Conservation (phyloP, 1,140 invertebrate genomes). For the Drosophila repletoides region DNA sequence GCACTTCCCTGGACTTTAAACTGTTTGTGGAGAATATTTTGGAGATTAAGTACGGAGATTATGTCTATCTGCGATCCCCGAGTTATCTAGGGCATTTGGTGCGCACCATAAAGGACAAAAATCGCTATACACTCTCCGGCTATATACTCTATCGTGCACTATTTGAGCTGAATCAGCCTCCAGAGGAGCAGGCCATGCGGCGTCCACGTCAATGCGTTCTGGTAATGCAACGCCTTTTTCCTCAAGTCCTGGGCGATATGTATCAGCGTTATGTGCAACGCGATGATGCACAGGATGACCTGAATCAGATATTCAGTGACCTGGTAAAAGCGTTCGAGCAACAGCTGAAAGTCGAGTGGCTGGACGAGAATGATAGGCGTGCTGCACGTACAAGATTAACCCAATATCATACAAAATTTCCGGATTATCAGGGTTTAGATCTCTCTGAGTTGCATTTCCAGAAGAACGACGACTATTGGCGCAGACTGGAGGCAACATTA, state of each 20-base stretch:
- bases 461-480: conserved; percentile 62
- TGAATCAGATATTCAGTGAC: conserved; percentile 52
- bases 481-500: conserved; percentile 40
- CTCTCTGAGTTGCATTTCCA: conserved; percentile 48
- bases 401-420: conserved; percentile 40
- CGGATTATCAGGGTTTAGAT: conserved; percentile 57
- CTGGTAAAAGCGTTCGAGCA: conserved; percentile 60
- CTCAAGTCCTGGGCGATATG: conserved; percentile 62
- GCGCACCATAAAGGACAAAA: conserved; percentile 28
- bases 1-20: conserved; percentile 52
- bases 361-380: conserved; percentile 60
- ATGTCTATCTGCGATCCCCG: conserved; percentile 52
- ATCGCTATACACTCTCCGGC: conserved; percentile 45
- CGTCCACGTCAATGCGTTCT: conserved; percentile 50
- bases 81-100: conserved; percentile 58
- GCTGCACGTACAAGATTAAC: conserved; percentile 38
- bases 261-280: conserved; percentile 59
- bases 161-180: conserved; percentile 55
- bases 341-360: conserved; percentile 53
- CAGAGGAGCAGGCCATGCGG: conserved; percentile 29
- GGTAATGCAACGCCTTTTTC: conserved; percentile 55
- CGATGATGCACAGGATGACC: conserved; percentile 42
- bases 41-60: conserved; percentile 16
- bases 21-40: conserved; percentile 52
- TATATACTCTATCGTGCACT: conserved; percentile 72